A percentile compares a stretch with the other conserved stretches of the same genome.
phyloP scores from a whole-genome alignment of 2,113 vertebrate genomes.

The Tetrax tetrax region DNA sequence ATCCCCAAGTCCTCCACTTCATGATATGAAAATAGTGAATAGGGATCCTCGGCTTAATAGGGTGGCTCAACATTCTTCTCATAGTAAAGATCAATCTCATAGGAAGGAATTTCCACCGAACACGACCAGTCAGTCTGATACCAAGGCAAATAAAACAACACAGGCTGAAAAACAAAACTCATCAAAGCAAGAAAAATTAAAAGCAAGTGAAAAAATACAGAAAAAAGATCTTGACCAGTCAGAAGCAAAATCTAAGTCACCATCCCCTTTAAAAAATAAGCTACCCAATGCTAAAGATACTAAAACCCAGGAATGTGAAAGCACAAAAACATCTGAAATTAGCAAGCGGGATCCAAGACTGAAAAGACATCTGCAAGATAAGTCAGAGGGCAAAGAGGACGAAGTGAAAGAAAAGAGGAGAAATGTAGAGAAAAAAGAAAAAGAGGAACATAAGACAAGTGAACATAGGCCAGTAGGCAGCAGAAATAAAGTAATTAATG shows the following conservation, averaged over 20 bases:
- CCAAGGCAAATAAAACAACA: conserved; percentile 70
- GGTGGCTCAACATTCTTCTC: conserved; percentile 67
- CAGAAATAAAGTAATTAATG: conserved; percentile 87
- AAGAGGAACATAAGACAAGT: conserved; percentile 81
- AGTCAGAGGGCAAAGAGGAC: conserved; percentile 80
- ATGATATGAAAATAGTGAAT: conserved; percentile 83
- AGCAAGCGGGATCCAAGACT: conserved; percentile 90
- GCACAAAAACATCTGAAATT: conserved; percentile 75
- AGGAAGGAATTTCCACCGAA: conserved; percentile 79
- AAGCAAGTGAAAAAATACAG: conserved; percentile 76
- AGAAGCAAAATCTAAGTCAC: conserved; percentile 88
- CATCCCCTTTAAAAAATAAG: conserved; percentile 85
- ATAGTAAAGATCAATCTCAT: conserved; percentile 82
- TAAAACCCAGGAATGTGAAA: conserved; percentile 80
- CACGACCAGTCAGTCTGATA: conserved; percentile 71
- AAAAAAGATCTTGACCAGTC: conserved; percentile 79
- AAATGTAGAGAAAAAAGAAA: conserved; percentile 85
- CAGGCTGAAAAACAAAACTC: conserved; percentile 76
- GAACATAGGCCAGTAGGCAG: conserved; percentile 77
- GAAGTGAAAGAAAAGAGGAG: conserved; percentile 89
- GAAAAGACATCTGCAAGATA: conserved; percentile 88
- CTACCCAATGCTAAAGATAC: conserved; percentile 69
- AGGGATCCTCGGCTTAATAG: conserved; percentile 94
- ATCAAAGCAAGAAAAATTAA: conserved; percentile 80
- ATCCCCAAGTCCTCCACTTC: conserved; percentile 77